These are phyloP conservation scores for Lutjanus erythropterus DNA, from an alignment of 2,113 vertebrate species.

Conservation along the genomic window DNA sequence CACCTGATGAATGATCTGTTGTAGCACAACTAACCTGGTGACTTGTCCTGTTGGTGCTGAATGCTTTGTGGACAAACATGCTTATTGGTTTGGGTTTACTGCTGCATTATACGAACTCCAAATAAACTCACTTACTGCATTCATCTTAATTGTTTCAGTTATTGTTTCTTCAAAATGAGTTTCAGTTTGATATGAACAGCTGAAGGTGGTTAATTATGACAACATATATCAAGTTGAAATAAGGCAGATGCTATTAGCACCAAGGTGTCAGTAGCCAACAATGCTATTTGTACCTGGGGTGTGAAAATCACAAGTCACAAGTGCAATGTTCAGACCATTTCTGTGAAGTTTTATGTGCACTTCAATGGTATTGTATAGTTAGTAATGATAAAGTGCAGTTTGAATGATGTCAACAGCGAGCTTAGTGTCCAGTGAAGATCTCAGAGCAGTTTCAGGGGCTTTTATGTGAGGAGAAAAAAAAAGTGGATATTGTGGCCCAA, in stretches of 20 bases:
- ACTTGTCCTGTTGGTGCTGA: not conserved
- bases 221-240: not conserved
- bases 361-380: too few relatives aligned
- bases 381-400: not conserved
- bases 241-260: too few relatives aligned
- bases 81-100: conserved; percentile 49
- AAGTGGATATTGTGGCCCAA: not conserved
- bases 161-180: not conserved
- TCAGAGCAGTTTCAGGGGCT: not conserved
- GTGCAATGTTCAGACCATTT: not conserved
- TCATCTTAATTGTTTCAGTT: conserved; percentile 10
- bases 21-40: not conserved
- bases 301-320: too few relatives aligned
- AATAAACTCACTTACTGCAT: conserved; percentile 81
- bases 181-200: not conserved
- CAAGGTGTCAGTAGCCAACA: too few relatives aligned
- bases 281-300: too few relatives aligned
- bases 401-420: not conserved
- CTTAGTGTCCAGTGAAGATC: not conserved
- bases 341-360: not conserved
- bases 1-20: not conserved
- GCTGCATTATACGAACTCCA: conserved; percentile 46
- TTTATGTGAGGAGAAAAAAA: too few relatives aligned
- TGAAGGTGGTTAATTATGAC: not conserved
- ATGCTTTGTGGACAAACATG: conserved; percentile 15